These are phyloP conservation scores for Clarias macrocephalus DNA, from an alignment of 2,113 vertebrate species.

Conservation along the genomic window DNA sequence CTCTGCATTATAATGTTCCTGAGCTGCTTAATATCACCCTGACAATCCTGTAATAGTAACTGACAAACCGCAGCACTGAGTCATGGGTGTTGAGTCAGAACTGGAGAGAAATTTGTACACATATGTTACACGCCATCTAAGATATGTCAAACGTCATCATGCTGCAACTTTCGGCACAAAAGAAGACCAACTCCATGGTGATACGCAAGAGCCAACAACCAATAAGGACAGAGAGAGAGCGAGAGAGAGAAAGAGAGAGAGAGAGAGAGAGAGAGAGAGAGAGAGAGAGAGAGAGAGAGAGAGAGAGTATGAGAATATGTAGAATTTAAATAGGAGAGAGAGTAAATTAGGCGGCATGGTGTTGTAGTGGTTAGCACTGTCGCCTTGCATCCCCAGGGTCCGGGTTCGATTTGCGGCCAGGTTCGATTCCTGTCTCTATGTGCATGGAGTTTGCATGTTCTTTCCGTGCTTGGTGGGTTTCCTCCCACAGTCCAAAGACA, in stretches of 20 bases:
- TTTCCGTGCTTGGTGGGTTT: too few species aligned
- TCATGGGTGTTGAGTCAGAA: slow-evolving; percentile 4
- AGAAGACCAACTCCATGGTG: not conserved
- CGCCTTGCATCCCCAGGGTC: too few species aligned
- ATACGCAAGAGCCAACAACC: not conserved
- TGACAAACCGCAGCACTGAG: slow-evolving; percentile 4
- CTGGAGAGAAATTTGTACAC: not conserved
- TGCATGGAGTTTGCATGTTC: too few species aligned
- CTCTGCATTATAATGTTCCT: not conserved
- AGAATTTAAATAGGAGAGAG: not conserved
- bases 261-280: not conserved
- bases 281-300: not conserved
- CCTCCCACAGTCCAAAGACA: too few species aligned
- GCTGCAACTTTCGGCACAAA: not conserved
- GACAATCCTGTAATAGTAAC: slow-evolving; percentile 2
- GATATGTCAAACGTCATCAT: not conserved
- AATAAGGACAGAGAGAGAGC: not conserved
- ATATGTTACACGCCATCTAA: not conserved
- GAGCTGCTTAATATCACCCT: not conserved
- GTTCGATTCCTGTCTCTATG: too few species aligned
- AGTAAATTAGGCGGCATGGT: too few species aligned
- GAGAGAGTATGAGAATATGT: not conserved
- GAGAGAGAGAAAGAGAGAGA: not conserved
- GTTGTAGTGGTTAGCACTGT: too few species aligned
- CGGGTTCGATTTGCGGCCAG: too few species aligned